Conservation (phyloP, 2,113 vertebrate species). For the Aptenodytes patagonicus region DNA sequence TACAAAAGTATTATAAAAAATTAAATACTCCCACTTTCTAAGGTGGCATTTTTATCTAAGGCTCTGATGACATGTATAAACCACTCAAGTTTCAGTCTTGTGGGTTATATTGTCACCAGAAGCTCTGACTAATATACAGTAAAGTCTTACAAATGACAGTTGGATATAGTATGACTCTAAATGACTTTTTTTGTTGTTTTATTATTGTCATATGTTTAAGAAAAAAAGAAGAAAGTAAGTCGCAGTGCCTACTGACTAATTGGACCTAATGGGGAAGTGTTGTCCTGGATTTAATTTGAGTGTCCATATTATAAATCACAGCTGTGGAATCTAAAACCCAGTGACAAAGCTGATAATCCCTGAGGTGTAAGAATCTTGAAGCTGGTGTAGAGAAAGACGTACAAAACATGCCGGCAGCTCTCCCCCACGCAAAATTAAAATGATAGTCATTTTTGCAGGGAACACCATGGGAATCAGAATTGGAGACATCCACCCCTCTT, state of each 20-base stretch:
- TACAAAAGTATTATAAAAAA: conserved; percentile 45
- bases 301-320: not conserved
- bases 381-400: not conserved
- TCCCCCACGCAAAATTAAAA: conserved; percentile 2
- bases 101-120: conserved; percentile 50
- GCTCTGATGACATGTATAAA: conserved; percentile 34
- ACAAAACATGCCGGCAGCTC: not conserved
- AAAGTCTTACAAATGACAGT: conserved; percentile 27
- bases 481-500: conserved; percentile 18
- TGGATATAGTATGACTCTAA: conserved; percentile 24
- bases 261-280: not conserved
- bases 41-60: conserved; percentile 42
- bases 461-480: conserved; percentile 37
- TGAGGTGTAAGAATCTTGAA: conserved; percentile 10
- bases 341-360: not conserved
- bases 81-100: conserved; percentile 53
- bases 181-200: not conserved
- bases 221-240: not conserved
- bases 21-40: conserved; percentile 33
- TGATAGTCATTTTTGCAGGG: conserved; percentile 47
- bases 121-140: conserved; percentile 53
- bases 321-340: not conserved
- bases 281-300: not conserved
- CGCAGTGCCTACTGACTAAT: not conserved
- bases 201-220: not conserved